phyloP scores from a whole-genome alignment of 2,888 invertebrate species.

The Blastobasis lacticolella region DNA sequence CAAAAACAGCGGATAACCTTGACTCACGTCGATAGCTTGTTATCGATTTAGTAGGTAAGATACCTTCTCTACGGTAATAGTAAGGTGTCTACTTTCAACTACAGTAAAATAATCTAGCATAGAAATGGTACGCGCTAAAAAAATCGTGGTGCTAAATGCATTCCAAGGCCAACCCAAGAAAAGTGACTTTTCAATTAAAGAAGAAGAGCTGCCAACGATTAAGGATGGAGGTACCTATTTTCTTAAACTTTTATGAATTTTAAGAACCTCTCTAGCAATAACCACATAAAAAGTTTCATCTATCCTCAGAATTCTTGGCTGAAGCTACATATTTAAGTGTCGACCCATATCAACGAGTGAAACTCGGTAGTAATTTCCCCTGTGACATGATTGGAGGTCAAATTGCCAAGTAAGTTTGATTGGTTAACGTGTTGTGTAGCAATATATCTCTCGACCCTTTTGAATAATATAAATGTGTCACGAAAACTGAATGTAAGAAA shows the following conservation, averaged over 20 bases:
- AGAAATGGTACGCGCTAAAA: conserved; percentile 72
- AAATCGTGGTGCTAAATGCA: conserved; percentile 70
- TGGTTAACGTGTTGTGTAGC: no score
- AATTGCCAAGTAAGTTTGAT: conserved; percentile 73
- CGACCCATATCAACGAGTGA: conserved; percentile 76
- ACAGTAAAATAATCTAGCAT: no score
- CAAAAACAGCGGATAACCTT: no score
- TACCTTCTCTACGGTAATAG: no score
- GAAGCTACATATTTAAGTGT: conserved; percentile 80
- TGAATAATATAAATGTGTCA: no score
- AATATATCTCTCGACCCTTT: no score
- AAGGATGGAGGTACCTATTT: conserved; percentile 75
- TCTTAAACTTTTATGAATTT: neutral
- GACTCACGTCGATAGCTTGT: no score
- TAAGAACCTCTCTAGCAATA: neutral
- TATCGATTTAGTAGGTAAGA: no score
- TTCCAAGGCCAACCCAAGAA: conserved; percentile 77
- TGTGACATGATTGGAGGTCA: conserved; percentile 80
- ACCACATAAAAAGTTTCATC: neutral
- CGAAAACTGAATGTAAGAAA: no score
- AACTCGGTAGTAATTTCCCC: conserved; percentile 50
- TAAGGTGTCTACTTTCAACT: no score
- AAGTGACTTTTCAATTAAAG: conserved; percentile 74
- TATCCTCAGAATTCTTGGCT: conserved; percentile 73
- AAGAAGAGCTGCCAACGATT: conserved; percentile 75